Evolutionary conservation across 2,888 invertebrate genomes (phyloP), one percentile per base, ranked within the genome.

Genomic region (Portevinia maculata): DNA sequence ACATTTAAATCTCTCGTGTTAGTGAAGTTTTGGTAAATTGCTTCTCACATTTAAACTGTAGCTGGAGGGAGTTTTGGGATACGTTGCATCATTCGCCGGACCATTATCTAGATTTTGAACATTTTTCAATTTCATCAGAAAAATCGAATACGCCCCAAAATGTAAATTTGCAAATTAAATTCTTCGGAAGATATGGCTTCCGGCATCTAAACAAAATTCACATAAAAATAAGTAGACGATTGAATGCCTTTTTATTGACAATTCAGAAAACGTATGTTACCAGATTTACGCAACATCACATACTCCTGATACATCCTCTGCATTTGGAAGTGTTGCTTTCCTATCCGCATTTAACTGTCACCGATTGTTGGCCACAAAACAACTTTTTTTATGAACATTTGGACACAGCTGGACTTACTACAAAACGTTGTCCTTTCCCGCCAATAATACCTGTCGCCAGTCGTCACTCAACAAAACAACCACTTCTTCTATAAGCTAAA

Each of bases 381-480:
- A 44, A 17, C 19, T 44, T 21, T 19, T 11, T 44, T n/a, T n/a
- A n/a, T n/a, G n/a, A 19, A 0, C 11, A 1, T 44, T 17, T 19
- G 11, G 37, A 1, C 1, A 13, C 13, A 7, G 7, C 6, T 15
- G 15, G 19, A 4, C 9, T 44, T 11, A 8, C 44, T 6, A 32
- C 13, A 46, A 30, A 32, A 9, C 17, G 8, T 15, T 37, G n/a
- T n/a, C 19, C 15, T 5, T 8, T 34, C 13, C 53, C 37, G 17
- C 59, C 59, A 34, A 59, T 41, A 50, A 28, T 19, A 41, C 28
- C 21, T 9, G 13, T 50, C 34, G 24, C 24, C 50, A 11, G 37
- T 75, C 60, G 46, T 46, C 69, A 52, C n/a, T n/a, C n/a, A n/a
- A n/a, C n/a, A n/a, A n/a, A 5, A 19, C 44, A 50, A 75, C 44